Evolutionary conservation across 2,113 vertebrate genomes (phyloP).

Genomic region (Amblyopsis rosae): DNA sequence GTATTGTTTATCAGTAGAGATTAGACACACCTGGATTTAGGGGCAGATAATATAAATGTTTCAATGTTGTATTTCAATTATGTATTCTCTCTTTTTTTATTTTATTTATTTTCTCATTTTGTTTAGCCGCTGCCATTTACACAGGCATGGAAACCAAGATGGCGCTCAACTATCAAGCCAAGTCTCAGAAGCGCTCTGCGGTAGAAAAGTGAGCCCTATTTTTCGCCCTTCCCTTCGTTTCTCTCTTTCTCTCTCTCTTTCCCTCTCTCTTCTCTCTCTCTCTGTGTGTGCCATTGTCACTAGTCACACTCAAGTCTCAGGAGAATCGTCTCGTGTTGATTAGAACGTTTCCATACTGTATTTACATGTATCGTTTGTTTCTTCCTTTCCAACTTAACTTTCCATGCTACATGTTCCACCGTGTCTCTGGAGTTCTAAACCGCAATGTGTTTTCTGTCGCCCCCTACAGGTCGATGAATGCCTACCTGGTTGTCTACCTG

Average conservation of each 20-base stretch:
- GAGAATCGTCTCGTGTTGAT: not conserved
- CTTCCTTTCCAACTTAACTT: no score
- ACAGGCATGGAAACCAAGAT: slow-evolving; percentile 99
- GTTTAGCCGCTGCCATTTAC: slow-evolving; percentile 91
- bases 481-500: slow-evolving; percentile 93
- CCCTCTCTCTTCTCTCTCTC: not conserved
- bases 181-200: slow-evolving; percentile 97
- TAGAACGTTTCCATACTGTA: not conserved
- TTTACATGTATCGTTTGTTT: no score
- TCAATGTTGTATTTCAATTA: not conserved
- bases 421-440: not conserved
- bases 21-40: no score
- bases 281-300: slow-evolving; percentile 2
- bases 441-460: not conserved
- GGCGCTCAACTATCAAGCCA: slow-evolving; percentile 97
- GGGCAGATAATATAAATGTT: no score
- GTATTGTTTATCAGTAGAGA: no score
- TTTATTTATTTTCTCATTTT: slow-evolving; percentile 9
- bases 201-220: slow-evolving; percentile 91
- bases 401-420: not conserved
- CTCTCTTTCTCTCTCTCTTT: not conserved
- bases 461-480: slow-evolving; percentile 90
- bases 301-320: slow-evolving; percentile 1
- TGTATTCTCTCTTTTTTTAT: not conserved
- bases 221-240: not conserved